Evolutionary conservation across 2,888 invertebrate species (phyloP), one percentile per base, ranked within the genome.

Genomic region (Cactoblastis cactorum): DNA sequence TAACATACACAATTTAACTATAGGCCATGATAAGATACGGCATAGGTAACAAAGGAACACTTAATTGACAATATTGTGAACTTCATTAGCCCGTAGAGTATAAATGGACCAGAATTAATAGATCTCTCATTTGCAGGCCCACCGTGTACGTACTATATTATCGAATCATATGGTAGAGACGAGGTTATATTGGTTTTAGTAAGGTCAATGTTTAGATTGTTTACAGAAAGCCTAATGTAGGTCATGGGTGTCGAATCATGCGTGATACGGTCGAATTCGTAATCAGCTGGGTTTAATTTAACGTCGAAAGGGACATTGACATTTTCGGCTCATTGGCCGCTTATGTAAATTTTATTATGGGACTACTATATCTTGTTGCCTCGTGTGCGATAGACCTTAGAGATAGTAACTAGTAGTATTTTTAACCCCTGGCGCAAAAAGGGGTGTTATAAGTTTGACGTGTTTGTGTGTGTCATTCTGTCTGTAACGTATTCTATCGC

Each of bases 161-260:
- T 17, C 8, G 18, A 41, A 8, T 28, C 28, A 33, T 32, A 19
- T 33, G 18, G 33, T 41, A 22, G 12, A 39, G 56, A 55, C 52
- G 53, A 56, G 53, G 50, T 53, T 45, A 61, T 59, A 58, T 58
- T 55, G 63, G 61, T 62, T 61, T 62, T 61, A 37, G 45, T 46
- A 32, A 51, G 32, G 54, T 50, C 59, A 67, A 71, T 73, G 72
- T 64, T 43, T 70, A 69, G 60, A 70, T 59, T 62, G 69, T 63
- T 58, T 59, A 60, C 61, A 32, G 48, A 56, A 51, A 48, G 57
- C 57, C 63, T 55, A 62, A 83, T 76, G 71, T 83, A 58, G 84
- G 84, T 84, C 84, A 85, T 78, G 84, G 83, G 54, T 67, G 66
- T 63, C 45, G 59, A 61, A 62, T 65, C 67, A 71, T 63, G 69